Conservation (phyloP, 2,797 vertebrate genomes). For the Cyprinodon diabolis region DNA sequence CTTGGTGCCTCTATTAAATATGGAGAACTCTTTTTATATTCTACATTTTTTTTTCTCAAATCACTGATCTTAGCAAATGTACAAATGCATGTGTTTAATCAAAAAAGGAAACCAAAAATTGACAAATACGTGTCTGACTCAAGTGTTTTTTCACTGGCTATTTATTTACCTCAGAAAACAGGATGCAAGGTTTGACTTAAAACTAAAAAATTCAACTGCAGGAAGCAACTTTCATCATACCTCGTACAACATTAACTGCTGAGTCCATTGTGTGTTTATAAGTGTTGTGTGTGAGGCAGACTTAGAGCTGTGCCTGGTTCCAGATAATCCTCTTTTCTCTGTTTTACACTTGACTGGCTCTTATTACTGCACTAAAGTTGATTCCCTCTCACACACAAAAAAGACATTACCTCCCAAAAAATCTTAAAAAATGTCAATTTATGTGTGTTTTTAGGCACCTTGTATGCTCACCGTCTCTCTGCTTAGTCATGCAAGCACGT, state of each 20-base stretch:
- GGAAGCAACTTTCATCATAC: conserved; percentile 40
- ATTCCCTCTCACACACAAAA: conserved; percentile 3
- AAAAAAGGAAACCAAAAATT: not conserved
- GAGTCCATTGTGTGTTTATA: conserved; percentile 16
- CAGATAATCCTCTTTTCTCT: conserved; percentile 63
- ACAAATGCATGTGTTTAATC: not conserved
- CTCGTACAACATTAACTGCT: conserved; percentile 67
- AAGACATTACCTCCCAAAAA: not conserved
- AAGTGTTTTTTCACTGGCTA: conserved; percentile 61
- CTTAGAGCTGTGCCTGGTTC: conserved; percentile 47
- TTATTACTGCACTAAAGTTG: conserved; percentile 21
- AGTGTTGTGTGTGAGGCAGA: conserved; percentile 27
- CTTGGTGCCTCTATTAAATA: not conserved
- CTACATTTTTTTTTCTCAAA: not conserved
- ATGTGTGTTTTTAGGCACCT: not conserved
- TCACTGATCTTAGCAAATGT: not conserved
- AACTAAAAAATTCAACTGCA: conserved; percentile 14
- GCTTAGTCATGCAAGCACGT: not conserved
- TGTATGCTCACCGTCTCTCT: not conserved
- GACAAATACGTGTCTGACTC: conserved; percentile 48
- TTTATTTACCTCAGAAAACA: conserved; percentile 73
- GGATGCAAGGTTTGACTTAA: conserved; percentile 40
- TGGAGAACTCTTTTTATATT: not conserved
- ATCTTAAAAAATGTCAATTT: not conserved
- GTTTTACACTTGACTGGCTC: conserved; percentile 67